These are phyloP conservation scores for Sylvilagus floridanus DNA, from an alignment of 2,797 vertebrate genomes.

Conservation along the genomic window DNA sequence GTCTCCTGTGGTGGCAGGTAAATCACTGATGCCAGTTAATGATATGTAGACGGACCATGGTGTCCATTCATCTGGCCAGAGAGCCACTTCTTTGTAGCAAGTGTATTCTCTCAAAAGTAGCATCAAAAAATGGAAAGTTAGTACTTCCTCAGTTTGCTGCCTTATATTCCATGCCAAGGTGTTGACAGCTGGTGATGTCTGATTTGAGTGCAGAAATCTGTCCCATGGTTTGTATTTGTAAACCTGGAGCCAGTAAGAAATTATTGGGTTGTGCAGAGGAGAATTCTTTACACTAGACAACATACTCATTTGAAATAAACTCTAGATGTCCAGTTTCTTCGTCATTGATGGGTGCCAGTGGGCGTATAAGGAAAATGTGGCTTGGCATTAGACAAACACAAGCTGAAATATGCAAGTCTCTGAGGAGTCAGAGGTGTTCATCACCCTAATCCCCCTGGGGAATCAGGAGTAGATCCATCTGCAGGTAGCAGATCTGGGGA, in stretches of 20 bases:
- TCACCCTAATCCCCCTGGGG: not conserved
- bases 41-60: not conserved
- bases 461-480: conserved; percentile 44
- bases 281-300: not conserved
- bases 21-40: not conserved
- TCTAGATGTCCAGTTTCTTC: not conserved
- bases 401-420: conserved; percentile 12
- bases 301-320: not conserved
- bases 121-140: not conserved
- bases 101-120: not conserved
- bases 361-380: not conserved
- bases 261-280: not conserved
- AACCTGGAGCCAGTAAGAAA: not conserved
- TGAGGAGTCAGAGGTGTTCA: not conserved
- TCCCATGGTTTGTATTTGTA: not conserved
- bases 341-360: not conserved
- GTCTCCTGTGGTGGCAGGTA: conserved; percentile 98
- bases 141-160: not conserved
- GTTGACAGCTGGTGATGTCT: not conserved
- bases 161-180: not conserved
- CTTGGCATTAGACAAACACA: not conserved
- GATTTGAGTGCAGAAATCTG: conserved; percentile 12
- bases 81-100: not conserved
- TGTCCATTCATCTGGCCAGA: not conserved
- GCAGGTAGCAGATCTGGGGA: not conserved